Percentiles rank a stretch among this genome's conserved stretches.
These are phyloP conservation scores for Clusia tigrina DNA, from an alignment of 2,888 invertebrate species.

Conservation along the genomic window DNA sequence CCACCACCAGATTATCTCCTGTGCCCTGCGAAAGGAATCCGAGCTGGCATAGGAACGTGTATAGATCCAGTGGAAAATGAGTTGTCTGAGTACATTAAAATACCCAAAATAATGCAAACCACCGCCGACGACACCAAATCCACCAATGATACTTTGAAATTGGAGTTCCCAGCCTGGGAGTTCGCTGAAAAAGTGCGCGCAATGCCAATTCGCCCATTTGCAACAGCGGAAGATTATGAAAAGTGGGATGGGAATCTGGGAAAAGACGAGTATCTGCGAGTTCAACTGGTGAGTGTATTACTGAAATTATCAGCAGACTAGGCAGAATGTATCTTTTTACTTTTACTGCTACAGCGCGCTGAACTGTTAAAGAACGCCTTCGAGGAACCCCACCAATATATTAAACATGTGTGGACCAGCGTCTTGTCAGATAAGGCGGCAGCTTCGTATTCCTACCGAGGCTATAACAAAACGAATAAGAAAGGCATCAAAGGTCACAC, in stretches of 20 bases:
- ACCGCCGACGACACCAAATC: neutral
- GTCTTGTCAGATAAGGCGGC: constrained; percentile 25
- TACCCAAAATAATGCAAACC: too few relatives aligned
- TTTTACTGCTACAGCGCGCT: constrained; percentile 19
- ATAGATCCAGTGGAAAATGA: neutral
- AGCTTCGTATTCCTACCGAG: constrained; percentile 22
- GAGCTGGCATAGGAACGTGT: neutral
- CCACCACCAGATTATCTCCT: too few relatives aligned
- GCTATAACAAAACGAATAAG: constrained; percentile 25
- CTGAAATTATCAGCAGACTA: neutral
- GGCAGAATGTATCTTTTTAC: neutral
- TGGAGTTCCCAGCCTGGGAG: neutral
- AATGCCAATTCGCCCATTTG: constrained; percentile 19
- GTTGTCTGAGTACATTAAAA: constrained; percentile 1
- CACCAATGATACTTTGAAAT: too few relatives aligned
- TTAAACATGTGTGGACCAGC: constrained; percentile 29
- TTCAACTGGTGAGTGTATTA: constrained; percentile 20
- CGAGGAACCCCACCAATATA: constrained; percentile 27
- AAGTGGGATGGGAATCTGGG: constrained; percentile 25
- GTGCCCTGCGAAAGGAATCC: too few relatives aligned
- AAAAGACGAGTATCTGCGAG: constrained; percentile 27
- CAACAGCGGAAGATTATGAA: constrained; percentile 23
- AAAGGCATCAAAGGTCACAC: constrained; percentile 26
- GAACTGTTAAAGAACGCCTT: constrained; percentile 26
- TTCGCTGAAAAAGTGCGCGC: constrained; percentile 16